Percentiles rank a stretch among this genome's conserved stretches.
phyloP scores from a whole-genome alignment of 1,140 invertebrate genomes.

The Cotesia typhae region DNA sequence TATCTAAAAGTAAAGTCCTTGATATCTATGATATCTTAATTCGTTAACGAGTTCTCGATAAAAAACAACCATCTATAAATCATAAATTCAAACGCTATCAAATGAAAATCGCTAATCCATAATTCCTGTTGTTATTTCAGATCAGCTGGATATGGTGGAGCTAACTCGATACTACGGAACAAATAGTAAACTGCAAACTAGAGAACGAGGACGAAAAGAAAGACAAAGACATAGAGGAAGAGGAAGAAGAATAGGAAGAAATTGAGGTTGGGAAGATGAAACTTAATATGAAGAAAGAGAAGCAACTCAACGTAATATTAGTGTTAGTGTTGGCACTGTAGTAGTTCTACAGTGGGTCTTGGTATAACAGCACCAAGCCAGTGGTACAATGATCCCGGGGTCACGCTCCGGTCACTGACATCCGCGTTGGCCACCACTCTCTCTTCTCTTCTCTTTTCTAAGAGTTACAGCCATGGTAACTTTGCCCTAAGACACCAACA shows the following conservation, averaged over 20 bases:
- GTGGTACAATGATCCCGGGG: conserved; percentile 58
- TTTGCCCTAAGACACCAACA: conserved; percentile 6
- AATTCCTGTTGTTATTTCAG: too few relatives aligned
- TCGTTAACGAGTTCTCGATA: too few relatives aligned
- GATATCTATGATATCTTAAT: too few relatives aligned
- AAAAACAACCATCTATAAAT: too few relatives aligned
- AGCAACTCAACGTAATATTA: conserved; percentile 24
- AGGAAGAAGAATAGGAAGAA: conserved; percentile 15
- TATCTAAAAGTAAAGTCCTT: too few relatives aligned
- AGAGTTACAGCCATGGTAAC: not conserved
- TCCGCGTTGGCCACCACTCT: conserved; percentile 37
- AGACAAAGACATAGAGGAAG: conserved; percentile 12
- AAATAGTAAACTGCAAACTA: not conserved
- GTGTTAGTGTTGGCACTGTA: conserved; percentile 8
- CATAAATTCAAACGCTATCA: too few relatives aligned
- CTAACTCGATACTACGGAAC: too few relatives aligned
- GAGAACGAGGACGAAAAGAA: conserved; percentile 34
- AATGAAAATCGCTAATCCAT: too few relatives aligned
- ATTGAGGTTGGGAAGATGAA: not conserved
- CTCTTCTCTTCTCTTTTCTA: not conserved
- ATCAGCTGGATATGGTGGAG: too few relatives aligned
- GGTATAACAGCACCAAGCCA: conserved; percentile 22
- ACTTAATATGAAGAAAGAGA: conserved; percentile 27
- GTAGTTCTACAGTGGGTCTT: not conserved
- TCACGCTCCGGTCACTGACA: conserved; percentile 62